Evolutionary conservation across 2,113 vertebrate species (phyloP).

Genomic region (Ptilorrhoa leucosticta): DNA sequence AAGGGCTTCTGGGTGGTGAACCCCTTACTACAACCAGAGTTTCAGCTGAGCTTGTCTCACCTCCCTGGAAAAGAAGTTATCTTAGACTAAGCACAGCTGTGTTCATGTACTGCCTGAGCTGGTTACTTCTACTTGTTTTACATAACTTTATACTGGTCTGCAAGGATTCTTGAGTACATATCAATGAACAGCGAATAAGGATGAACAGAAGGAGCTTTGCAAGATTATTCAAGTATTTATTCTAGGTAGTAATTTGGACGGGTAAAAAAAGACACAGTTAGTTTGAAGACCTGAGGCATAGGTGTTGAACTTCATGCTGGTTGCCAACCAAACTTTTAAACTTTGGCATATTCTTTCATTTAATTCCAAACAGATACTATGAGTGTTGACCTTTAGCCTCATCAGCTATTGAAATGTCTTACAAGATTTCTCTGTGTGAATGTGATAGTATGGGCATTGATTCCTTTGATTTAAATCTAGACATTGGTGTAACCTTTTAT

Average conservation of each 20-base stretch:
- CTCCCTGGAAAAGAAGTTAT: not conserved
- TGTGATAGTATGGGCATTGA: not conserved
- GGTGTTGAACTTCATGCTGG: not conserved
- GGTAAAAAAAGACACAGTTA: not conserved
- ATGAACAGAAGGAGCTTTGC: not conserved
- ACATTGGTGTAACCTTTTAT: slow-evolving; percentile 21
- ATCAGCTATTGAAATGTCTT: not conserved
- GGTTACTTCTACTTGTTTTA: not conserved
- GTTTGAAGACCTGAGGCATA: not conserved
- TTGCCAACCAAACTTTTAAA: not conserved
- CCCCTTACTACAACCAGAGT: not conserved
- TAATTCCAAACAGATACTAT: not conserved
- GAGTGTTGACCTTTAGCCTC: slow-evolving; percentile 25
- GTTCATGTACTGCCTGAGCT: not conserved
- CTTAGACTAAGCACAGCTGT: not conserved
- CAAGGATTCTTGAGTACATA: not conserved
- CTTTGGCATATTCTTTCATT: not conserved
- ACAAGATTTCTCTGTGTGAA: not conserved
- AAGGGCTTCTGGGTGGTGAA: not conserved
- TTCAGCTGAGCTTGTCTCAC: not conserved
- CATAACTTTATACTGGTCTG: not conserved
- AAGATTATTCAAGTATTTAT: not conserved
- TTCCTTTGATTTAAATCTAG: slow-evolving; percentile 38
- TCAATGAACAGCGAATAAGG: not conserved
- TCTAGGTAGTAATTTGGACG: not conserved